Percentiles rank a stretch among this genome's conserved stretches.
phyloP scores from a whole-genome alignment of 2,888 invertebrate genomes.

The Latrodectus hesperus region DNA sequence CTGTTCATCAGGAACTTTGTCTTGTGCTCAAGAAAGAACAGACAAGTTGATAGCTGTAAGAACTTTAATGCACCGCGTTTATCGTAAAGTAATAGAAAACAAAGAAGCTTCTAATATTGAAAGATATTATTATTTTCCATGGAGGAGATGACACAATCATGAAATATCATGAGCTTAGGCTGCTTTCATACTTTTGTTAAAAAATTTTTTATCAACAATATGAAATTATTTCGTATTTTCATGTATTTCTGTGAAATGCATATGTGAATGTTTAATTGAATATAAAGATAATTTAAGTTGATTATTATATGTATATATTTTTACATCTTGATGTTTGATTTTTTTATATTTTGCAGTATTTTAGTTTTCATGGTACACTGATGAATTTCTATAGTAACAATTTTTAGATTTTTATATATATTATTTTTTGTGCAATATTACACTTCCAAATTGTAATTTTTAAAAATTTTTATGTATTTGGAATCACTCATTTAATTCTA shows the following conservation, averaged over 20 bases:
- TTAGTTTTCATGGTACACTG: too few relatives aligned
- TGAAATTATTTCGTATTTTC: not conserved
- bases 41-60: conserved; percentile 33
- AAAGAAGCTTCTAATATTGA: conserved; percentile 41
- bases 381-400: too few relatives aligned
- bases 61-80: conserved; percentile 35
- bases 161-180: not conserved
- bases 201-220: too few relatives aligned
- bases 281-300: not conserved
- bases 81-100: conserved; percentile 48
- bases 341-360: too few relatives aligned
- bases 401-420: too few relatives aligned
- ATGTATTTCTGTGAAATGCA: not conserved
- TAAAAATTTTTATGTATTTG: too few relatives aligned
- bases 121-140: conserved; percentile 47
- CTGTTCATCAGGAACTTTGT: not conserved
- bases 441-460: too few relatives aligned
- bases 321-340: too few relatives aligned
- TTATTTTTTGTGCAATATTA: too few relatives aligned
- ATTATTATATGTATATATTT: too few relatives aligned
- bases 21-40: conserved; percentile 23
- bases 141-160: conserved; percentile 50
- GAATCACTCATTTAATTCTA: too few relatives aligned
- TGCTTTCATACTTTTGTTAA: too few relatives aligned
- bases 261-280: not conserved